Base-by-base conservation (phyloP, 1,140 invertebrate genomes). In the Cyphomyrmex costatus region DNA sequence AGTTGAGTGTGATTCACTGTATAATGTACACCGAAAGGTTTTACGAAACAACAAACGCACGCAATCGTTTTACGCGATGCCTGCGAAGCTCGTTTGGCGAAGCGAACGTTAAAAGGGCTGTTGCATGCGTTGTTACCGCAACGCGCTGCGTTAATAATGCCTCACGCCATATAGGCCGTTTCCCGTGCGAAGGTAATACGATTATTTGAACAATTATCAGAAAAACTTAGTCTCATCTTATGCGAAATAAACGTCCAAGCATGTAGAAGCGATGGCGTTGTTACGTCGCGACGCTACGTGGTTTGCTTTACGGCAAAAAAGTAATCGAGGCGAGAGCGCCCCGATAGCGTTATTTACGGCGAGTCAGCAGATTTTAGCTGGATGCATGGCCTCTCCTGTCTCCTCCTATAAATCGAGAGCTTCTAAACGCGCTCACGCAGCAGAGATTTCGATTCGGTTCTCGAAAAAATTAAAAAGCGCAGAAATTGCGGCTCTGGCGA, bases 341-440 rank as follows among this genome's bases (percentile, higher is more conserved):
- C 71, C 79, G 53, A 71, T 60, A 70, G 61, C 63, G 65, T 85
- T 87, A 77, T 58, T 53, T 49, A 71, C 21, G 46, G 14, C 74
- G 87, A 88, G 65, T 83, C 85, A 83, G 70, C 86, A 61, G 77
- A 65, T 74, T 86, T 88, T 82, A 82, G 65, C 24, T 36, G 58
- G 70, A 82, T 80, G 68, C 73, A 77, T 71, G 65, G 73, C 42
- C 61, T 58, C 74, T 76, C 63, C 79, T 60, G 78, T 82, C 68
- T 74, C 60, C 49, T 77, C 80, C 71, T 87, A 87, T 87, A 87
- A 87, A 87, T 87, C 73, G 86, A 24, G 30, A 21, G 71, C 51
- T 85, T 78, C 76, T 86, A 87, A 68, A 71, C 49, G 83, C 74
- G 74, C 77, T 79, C 86, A 78, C 66, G 70, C 85, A 88, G 68